phyloP scores from a whole-genome alignment of 1,140 invertebrate genomes.

The Drosophila ficusphila region DNA sequence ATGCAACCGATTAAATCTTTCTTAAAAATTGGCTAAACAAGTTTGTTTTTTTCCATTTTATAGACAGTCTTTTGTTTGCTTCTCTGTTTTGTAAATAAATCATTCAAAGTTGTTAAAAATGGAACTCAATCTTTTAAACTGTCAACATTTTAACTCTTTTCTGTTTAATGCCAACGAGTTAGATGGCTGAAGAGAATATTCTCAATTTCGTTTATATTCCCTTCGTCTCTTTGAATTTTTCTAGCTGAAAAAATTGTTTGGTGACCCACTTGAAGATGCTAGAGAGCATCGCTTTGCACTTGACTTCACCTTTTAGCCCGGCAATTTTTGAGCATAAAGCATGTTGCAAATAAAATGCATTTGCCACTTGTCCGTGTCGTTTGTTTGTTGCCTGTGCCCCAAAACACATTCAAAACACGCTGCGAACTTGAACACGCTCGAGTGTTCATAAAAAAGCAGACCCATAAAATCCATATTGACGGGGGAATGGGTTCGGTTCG shows the following conservation, averaged over 20 bases:
- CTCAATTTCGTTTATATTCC: background rate
- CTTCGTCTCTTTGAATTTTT: conserved; percentile 1
- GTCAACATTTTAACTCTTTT: background rate
- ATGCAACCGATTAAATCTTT: too few species aligned
- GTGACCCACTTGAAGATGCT: conserved; percentile 37
- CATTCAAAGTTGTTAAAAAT: too few species aligned
- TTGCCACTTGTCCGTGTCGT: conserved; percentile 44
- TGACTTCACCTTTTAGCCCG: conserved; percentile 49
- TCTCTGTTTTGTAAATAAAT: too few species aligned
- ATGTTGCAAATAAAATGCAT: conserved; percentile 75
- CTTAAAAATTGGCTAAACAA: too few species aligned
- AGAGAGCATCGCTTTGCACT: conserved; percentile 32
- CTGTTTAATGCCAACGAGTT: background rate
- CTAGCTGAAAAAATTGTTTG: conserved; percentile 6
- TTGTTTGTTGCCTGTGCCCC: conserved; percentile 18
- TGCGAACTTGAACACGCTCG: conserved; percentile 73
- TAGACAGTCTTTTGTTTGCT: background rate
- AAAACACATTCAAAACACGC: conserved; percentile 69
- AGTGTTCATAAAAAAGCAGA: conserved; percentile 68
- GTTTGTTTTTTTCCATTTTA: background rate
- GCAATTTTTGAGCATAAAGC: conserved; percentile 36
- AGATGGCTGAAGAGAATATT: background rate
- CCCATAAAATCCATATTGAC: conserved; percentile 71
- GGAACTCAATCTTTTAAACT: background rate
- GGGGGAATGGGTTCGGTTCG: too few species aligned